phyloP scores from a whole-genome alignment of 2,113 vertebrate species.

The Sialia sialis region DNA sequence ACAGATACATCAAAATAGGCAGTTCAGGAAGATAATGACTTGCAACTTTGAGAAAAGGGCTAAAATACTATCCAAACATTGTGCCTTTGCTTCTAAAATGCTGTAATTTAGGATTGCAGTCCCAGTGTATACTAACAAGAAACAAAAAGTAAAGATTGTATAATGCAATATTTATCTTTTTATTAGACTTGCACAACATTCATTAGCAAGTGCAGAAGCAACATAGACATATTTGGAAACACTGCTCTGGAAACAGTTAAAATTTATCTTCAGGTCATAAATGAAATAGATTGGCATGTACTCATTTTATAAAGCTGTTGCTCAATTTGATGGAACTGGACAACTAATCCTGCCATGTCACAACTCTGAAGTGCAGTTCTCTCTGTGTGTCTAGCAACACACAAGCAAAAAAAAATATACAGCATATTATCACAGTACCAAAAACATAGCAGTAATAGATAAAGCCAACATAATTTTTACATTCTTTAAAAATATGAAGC shows the following conservation, averaged over 20 bases:
- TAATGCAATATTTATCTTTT: not conserved
- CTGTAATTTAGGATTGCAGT: not conserved
- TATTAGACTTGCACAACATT: not conserved
- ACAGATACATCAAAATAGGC: not conserved
- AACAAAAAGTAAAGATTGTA: not conserved
- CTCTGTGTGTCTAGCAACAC: not conserved
- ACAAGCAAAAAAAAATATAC: not conserved
- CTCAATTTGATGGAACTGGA: not conserved
- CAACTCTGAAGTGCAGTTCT: not conserved
- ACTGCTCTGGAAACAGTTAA: not conserved
- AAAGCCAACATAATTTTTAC: not conserved
- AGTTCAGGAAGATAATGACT: not conserved
- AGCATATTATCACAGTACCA: not conserved
- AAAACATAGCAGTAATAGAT: not conserved
- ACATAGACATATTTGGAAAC: not conserved
- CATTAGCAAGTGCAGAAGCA: not conserved
- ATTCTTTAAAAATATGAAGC: not conserved
- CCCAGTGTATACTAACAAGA: too few species aligned
- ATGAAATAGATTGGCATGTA: not conserved
- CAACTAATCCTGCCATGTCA: not conserved
- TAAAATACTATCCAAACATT: not conserved
- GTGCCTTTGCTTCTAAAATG: not conserved
- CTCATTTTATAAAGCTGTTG: not conserved
- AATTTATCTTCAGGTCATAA: constrained; percentile 19
- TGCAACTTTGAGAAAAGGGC: not conserved